A percentile compares a stretch with the other conserved stretches of the same genome.
Conservation (phyloP, 2,113 vertebrate species). For the Cephalophus harveyi region DNA sequence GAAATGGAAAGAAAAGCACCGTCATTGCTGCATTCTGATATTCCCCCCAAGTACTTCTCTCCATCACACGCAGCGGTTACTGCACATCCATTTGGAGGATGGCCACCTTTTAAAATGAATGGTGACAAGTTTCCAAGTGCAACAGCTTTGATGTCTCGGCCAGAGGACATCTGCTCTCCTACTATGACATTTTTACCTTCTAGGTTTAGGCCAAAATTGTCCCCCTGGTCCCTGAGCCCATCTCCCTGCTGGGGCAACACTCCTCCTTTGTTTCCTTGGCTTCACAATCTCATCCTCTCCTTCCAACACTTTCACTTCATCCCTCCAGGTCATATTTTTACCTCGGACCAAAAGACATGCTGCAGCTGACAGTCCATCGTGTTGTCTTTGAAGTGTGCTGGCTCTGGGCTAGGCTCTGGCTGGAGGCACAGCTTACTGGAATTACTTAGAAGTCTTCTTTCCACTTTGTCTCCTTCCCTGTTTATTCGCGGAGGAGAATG, state of each 20-base stretch:
- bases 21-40: background rate
- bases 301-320: slow-evolving; percentile 40
- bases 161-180: slow-evolving; percentile 61
- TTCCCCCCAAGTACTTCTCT: background rate
- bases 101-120: slow-evolving; percentile 25
- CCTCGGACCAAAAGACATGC: background rate
- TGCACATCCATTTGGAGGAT: background rate
- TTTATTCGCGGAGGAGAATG: background rate
- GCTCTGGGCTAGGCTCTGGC: slow-evolving; percentile 30
- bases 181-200: slow-evolving; percentile 52
- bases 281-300: background rate
- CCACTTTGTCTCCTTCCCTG: slow-evolving; percentile 31
- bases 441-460: slow-evolving; percentile 41
- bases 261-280: slow-evolving; percentile 35
- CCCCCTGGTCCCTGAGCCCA: background rate
- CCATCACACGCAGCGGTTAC: background rate
- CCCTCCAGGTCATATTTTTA: slow-evolving; percentile 42
- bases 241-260: background rate
- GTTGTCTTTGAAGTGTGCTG: slow-evolving; percentile 48
- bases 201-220: slow-evolving; percentile 39
- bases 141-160: slow-evolving; percentile 57
- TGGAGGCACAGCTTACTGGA: slow-evolving; percentile 46
- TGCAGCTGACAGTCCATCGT: slow-evolving; percentile 23
- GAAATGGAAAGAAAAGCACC: background rate
- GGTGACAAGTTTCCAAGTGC: slow-evolving; percentile 49